Percentiles rank a stretch among this genome's conserved stretches.
phyloP scores from a whole-genome alignment of 2,113 vertebrate species.

The Bubo blakistoni region DNA sequence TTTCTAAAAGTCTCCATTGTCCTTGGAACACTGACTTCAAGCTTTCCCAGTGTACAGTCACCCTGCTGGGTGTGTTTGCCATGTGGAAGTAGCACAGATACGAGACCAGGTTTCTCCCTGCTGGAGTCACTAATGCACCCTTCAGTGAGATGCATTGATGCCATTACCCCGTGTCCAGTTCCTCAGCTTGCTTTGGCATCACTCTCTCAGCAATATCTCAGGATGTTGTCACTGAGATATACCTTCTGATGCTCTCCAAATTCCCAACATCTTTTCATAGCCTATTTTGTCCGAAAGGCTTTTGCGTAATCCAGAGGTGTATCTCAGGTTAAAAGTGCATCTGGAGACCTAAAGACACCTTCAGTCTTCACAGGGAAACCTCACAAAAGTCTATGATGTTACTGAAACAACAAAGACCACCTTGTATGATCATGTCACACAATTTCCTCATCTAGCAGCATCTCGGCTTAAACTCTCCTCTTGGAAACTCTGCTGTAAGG shows the following conservation, averaged over 20 bases:
- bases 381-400: background rate
- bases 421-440: background rate
- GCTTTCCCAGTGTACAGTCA: background rate
- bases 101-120: background rate
- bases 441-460: background rate
- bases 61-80: background rate
- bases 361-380: background rate
- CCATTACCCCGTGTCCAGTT: background rate
- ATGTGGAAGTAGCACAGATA: background rate
- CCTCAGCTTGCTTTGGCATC: background rate
- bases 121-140: background rate
- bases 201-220: background rate
- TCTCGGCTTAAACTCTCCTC: background rate
- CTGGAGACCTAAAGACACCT: background rate
- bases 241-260: background rate
- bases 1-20: background rate
- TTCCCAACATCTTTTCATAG: background rate
- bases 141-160: background rate
- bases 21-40: background rate
- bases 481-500: background rate
- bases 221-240: background rate
- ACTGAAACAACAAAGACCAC: background rate
- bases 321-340: background rate
- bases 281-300: background rate
- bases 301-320: background rate